A percentile compares a stretch with the other conserved stretches of the same genome.
Conservation (phyloP, 37 sponge, comb jelly and placozoan species). For the Cladorhizidae sp. region DNA sequence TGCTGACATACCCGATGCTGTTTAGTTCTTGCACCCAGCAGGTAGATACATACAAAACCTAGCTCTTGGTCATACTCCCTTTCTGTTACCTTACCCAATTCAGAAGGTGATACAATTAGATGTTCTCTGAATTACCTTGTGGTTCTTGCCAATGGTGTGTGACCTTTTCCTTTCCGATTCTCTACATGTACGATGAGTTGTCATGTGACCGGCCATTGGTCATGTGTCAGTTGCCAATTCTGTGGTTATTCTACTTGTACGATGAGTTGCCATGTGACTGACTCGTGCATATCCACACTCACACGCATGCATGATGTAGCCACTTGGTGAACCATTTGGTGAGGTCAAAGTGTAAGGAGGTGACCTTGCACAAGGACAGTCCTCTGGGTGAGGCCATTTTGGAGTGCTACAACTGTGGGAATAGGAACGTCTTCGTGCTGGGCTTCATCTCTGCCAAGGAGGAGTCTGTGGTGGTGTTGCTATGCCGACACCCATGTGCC, state of each 20-base stretch:
- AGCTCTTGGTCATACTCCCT: no score
- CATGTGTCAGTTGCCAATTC: background rate
- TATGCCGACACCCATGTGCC: conserved; percentile 95
- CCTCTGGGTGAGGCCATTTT: conserved; percentile 93
- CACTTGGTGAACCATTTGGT: conserved; percentile 97
- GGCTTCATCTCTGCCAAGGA: conserved; percentile 98
- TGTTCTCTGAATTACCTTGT: no score
- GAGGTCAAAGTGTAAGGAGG: conserved; percentile 88
- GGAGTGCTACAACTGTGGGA: conserved; percentile 99
- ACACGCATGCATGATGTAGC: conserved; percentile 19
- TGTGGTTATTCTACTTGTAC: background rate
- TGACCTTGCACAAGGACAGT: conserved; percentile 94
- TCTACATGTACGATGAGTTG: no score
- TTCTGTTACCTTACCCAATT: no score
- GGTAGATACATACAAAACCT: no score
- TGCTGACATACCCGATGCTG: no score
- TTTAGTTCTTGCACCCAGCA: no score
- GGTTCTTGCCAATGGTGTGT: no score
- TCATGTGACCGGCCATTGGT: background rate
- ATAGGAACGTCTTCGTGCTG: conserved; percentile 92
- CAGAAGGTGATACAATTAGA: no score
- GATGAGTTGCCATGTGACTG: background rate
- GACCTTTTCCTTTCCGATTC: no score
- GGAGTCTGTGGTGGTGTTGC: conserved; percentile 95
- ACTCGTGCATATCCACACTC: background rate